Base-by-base conservation (phyloP, 2,888 invertebrate genomes). In the Macrophya annulata region DNA sequence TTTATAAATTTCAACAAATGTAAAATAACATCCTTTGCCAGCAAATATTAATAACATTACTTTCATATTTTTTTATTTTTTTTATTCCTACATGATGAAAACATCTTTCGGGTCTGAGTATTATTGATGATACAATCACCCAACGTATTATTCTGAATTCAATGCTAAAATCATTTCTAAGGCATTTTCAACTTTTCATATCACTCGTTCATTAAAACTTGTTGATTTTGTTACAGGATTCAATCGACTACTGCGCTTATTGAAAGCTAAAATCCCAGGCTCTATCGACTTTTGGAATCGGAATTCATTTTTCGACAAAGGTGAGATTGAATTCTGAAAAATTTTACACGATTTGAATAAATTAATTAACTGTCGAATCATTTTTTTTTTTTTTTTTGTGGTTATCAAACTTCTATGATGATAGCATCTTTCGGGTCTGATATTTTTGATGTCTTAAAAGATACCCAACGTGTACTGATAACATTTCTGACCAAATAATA, bases 381-480 rank as follows among this genome's bases (percentile, higher is more conserved):
- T 71, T 83, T 72, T 43, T n/a, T n/a, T n/a, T n/a, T n/a, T n/a
- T n/a, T n/a, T n/a, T n/a, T n/a, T n/a, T n/a, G n/a, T n/a, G n/a
- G n/a, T n/a, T 74, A 59, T 84, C 51, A 84, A 85, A 88, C 89
- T 81, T 81, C 17, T 62, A 83, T 83, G 90, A 89, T 90, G 90
- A 89, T 88, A 87, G 85, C 87, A 89, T 90, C 90, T 90, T 90
- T 90, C 90, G 90, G 90, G 90, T 87, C 90, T 90, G 90, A 90
- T 88, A 85, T 88, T 88, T 87, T 90, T 90, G 90, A 89, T 87
- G 90, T 87, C 83, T 71, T 31, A 81, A 87, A 87, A 86, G 85
- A 85, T 86, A 86, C 86, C 89, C 89, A 89, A 89, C 86, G 85
- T 89, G 65, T 87, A 83, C 83, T 85, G 86, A 88, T 87, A 86